Evolutionary conservation across 2,888 invertebrate genomes (phyloP).

Genomic region (Bruchidius siliquastri): DNA sequence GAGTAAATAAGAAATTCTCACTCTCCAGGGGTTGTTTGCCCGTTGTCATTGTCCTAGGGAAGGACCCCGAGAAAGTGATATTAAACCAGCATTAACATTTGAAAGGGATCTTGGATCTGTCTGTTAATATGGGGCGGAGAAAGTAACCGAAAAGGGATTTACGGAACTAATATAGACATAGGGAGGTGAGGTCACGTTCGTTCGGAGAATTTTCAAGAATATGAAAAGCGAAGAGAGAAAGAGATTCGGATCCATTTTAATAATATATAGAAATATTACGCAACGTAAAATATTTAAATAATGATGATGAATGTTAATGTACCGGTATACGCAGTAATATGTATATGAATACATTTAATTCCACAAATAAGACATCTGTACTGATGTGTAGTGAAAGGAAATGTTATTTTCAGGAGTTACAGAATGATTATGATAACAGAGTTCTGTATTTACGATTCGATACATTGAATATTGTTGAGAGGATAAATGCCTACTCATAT

Average conservation of each 20-base stretch:
- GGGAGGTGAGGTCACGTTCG: background rate
- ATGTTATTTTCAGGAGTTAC: background rate
- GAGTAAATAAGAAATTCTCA: background rate
- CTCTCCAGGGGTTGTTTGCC: background rate
- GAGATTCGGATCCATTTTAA: background rate
- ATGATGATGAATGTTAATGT: background rate
- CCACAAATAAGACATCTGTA: background rate
- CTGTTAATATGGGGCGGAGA: background rate
- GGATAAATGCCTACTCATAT: too few relatives aligned
- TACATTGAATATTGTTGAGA: too few relatives aligned
- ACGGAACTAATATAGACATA: background rate
- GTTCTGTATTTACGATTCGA: too few relatives aligned
- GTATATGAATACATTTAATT: background rate
- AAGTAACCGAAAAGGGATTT: background rate
- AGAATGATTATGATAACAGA: too few relatives aligned
- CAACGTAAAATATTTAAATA: background rate
- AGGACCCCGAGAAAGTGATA: background rate
- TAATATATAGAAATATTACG: background rate
- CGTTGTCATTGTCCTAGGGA: background rate
- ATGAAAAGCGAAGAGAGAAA: background rate
- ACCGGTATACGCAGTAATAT: background rate
- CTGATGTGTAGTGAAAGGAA: background rate
- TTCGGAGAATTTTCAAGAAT: background rate
- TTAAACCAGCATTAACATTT: background rate
- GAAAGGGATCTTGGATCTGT: background rate